Evolutionary conservation across 2,797 vertebrate species (phyloP).

Genomic region (Acanthis flammea): DNA sequence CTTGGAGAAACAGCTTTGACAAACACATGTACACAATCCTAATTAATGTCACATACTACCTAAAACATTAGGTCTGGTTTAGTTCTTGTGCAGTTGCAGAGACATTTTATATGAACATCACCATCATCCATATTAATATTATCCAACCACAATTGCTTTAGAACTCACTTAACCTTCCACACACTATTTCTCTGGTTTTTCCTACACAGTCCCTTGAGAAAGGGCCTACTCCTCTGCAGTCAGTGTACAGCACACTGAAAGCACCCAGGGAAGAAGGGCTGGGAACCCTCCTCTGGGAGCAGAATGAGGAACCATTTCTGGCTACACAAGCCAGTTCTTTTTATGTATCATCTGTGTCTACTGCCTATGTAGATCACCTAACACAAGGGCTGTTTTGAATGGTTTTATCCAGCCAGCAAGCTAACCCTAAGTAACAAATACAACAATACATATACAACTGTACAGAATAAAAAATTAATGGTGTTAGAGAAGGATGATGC

Average conservation of each 20-base stretch:
- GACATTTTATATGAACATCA: neutral
- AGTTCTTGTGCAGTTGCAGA: neutral
- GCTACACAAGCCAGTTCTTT: neutral
- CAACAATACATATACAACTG: conserved; percentile 18
- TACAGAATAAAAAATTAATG: conserved; percentile 53
- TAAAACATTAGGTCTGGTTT: neutral
- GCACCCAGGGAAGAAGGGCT: neutral
- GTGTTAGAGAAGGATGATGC: conserved; percentile 45
- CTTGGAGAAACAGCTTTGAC: neutral
- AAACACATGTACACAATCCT: neutral
- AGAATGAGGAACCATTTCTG: neutral
- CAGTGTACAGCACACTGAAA: neutral
- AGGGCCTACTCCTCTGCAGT: neutral
- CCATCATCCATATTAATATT: neutral
- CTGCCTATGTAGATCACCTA: neutral
- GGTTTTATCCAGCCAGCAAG: conserved; percentile 16
- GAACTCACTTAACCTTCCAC: neutral
- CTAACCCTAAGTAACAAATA: conserved; percentile 54
- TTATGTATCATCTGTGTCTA: neutral
- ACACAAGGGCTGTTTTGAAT: neutral
- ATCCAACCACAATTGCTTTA: neutral
- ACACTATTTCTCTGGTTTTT: neutral
- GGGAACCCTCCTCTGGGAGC: neutral
- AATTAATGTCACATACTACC: neutral
- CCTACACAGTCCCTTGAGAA: neutral